These are phyloP conservation scores for Tamandua tetradactyla DNA, from an alignment of 2,797 vertebrate species.

Conservation along the genomic window DNA sequence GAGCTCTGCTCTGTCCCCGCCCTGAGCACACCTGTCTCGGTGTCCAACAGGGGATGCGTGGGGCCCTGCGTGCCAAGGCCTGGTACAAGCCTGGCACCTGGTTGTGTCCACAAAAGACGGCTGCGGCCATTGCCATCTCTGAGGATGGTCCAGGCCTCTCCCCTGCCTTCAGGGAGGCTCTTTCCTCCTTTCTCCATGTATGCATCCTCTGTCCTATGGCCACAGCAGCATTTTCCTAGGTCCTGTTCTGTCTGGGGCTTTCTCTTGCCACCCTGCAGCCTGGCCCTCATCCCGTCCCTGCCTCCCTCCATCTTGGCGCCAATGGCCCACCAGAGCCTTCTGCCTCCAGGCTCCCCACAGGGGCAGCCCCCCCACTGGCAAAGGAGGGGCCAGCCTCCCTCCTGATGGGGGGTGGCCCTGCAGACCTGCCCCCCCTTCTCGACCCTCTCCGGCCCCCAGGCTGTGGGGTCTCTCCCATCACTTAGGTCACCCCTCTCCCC, in stretches of 20 bases:
- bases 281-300: background rate
- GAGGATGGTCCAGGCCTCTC: background rate
- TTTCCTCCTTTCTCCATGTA: background rate
- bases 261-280: background rate
- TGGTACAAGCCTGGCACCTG: background rate
- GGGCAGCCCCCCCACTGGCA: background rate
- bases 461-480: background rate
- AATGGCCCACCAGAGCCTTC: background rate
- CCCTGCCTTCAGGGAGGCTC: background rate
- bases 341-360: background rate
- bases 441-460: background rate
- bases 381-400: background rate
- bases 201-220: background rate
- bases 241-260: background rate
- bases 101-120: background rate
- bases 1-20: background rate
- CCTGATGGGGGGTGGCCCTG: background rate
- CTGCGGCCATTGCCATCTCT: background rate
- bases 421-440: background rate
- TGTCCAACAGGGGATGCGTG: no score
- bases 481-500: background rate
- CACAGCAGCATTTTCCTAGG: background rate
- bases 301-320: background rate
- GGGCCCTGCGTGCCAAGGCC: background rate
- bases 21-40: background rate